phyloP scores from a whole-genome alignment of 2,797 vertebrate genomes.

The Scarus forsteni region DNA sequence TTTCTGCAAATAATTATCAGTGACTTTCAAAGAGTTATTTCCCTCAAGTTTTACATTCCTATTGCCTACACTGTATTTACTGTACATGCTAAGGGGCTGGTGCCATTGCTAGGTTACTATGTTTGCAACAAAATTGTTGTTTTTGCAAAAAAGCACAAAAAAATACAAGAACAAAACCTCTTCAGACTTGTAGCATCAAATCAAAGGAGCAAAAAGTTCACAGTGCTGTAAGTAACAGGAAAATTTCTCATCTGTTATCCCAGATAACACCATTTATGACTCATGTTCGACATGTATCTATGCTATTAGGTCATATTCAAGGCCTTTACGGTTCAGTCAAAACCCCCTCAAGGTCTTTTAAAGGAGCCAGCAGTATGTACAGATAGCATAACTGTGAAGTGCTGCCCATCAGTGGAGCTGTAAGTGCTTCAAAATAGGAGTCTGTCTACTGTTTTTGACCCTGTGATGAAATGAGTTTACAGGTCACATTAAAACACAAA shows the following conservation, averaged over 20 bases:
- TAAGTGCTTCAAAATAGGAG: constrained; percentile 30
- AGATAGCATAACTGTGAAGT: constrained; percentile 43
- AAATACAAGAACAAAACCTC: neutral
- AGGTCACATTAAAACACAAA: constrained; percentile 25
- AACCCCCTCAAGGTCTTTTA: neutral
- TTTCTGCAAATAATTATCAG: too few relatives aligned
- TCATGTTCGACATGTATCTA: neutral
- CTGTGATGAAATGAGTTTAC: constrained; percentile 29
- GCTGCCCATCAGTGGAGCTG: constrained; percentile 62
- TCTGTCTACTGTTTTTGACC: constrained; percentile 34
- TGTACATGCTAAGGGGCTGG: constrained; percentile 22
- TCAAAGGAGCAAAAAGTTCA: neutral
- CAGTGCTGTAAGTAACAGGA: constrained; percentile 1
- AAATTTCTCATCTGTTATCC: constrained; percentile 5
- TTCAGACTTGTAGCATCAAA: neutral
- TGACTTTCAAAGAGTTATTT: too few relatives aligned
- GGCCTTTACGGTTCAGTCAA: constrained; percentile 7
- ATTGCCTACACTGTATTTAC: constrained; percentile 21
- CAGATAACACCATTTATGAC: neutral
- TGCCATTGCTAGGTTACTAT: neutral
- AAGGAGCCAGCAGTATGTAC: constrained; percentile 13
- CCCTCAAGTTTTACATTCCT: too few relatives aligned
- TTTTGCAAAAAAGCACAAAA: neutral
- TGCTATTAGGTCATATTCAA: neutral
- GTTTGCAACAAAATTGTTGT: neutral